Conservation (phyloP, 1,140 invertebrate genomes). For the Bradynema listronoti region DNA sequence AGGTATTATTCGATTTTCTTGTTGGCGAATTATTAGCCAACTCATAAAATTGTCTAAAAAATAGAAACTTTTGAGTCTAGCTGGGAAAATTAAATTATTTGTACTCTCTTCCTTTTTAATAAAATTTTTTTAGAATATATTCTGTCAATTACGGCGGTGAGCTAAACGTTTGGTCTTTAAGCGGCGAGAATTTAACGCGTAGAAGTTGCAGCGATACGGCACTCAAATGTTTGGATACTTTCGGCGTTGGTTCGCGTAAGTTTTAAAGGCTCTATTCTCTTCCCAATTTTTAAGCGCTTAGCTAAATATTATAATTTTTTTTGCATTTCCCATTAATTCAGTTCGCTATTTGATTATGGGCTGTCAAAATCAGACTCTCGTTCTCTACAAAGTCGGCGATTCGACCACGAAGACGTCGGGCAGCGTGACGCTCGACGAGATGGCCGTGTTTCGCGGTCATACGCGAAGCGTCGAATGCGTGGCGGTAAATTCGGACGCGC, state of each 20-base stretch:
- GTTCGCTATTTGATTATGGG: constrained; percentile 31
- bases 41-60: too few relatives aligned
- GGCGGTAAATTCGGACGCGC: constrained; percentile 38
- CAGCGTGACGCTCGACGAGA: neutral
- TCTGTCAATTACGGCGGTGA: constrained; percentile 47
- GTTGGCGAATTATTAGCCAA: too few relatives aligned
- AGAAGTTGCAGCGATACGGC: constrained; percentile 13
- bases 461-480: constrained; percentile 51
- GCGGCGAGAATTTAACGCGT: constrained; percentile 17
- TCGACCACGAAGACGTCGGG: neutral
- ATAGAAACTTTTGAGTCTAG: too few relatives aligned
- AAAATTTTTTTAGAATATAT: constrained; percentile 43
- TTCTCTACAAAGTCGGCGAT: constrained; percentile 13
- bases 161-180: constrained; percentile 32
- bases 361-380: constrained; percentile 40
- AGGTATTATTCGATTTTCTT: too few relatives aligned
- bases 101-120: too few relatives aligned
- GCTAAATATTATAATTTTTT: neutral
- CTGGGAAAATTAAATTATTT: too few relatives aligned
- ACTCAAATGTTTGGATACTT: constrained; percentile 31
- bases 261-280: constrained; percentile 3
- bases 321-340: constrained; percentile 6
- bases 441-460: constrained; percentile 40
- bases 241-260: constrained; percentile 12
- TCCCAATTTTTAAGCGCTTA: neutral